These are phyloP conservation scores for Sebastes fasciatus DNA, from an alignment of 2,113 vertebrate genomes.

Conservation along the genomic window DNA sequence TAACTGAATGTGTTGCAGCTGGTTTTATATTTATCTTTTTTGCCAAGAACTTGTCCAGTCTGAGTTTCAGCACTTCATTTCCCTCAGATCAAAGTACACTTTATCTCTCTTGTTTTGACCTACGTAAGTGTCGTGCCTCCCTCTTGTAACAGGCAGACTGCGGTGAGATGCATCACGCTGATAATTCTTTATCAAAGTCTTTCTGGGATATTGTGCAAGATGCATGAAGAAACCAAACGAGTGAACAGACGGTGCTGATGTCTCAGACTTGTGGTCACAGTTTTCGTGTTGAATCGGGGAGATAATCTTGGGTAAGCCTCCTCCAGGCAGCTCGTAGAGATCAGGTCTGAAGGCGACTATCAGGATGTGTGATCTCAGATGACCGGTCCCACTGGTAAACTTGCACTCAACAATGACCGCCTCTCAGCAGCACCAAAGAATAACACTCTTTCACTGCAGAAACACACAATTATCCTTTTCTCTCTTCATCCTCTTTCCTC, in stretches of 20 bases:
- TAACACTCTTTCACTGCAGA: constrained; percentile 54
- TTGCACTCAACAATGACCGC: constrained; percentile 48
- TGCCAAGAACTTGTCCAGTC: too few species aligned
- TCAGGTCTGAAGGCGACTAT: constrained; percentile 49
- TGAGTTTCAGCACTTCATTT: too few species aligned
- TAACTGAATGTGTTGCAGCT: neutral
- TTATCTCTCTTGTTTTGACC: too few species aligned
- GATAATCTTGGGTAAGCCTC: constrained; percentile 69
- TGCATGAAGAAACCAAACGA: neutral
- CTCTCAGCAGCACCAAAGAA: constrained; percentile 65
- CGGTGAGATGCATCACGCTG: neutral
- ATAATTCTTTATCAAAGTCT: too few species aligned
- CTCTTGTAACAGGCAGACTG: neutral
- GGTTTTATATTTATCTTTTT: neutral
- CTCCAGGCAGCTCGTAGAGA: constrained; percentile 18
- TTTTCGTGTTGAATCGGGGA: neutral
- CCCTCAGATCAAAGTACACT: too few species aligned
- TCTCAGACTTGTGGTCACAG: neutral
- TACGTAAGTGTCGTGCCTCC: too few species aligned
- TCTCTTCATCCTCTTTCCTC: constrained; percentile 24
- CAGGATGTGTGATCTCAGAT: constrained; percentile 51
- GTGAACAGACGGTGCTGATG: neutral
- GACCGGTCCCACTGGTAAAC: constrained; percentile 41
- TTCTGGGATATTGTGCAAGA: neutral
- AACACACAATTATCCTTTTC: constrained; percentile 62